These are phyloP conservation scores for Leptonema lineaticorne DNA, from an alignment of 1,140 invertebrate species.

Conservation along the genomic window DNA sequence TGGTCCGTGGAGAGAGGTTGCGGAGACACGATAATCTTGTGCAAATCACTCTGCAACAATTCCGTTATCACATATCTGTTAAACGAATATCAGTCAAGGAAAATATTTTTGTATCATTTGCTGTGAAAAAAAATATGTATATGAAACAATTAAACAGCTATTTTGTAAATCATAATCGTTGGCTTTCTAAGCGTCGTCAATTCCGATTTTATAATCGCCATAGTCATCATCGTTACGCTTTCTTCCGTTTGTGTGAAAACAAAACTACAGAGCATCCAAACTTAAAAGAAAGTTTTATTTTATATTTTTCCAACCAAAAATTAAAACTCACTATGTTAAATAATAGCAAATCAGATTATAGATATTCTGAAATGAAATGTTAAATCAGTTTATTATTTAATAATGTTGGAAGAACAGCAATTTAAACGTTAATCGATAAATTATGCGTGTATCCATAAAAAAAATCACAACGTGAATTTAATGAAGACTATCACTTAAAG, in stretches of 20 bases:
- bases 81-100: conserved; percentile 58
- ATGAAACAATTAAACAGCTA: neutral
- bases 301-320: too few species aligned
- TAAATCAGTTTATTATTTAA: too few species aligned
- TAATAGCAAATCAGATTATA: too few species aligned
- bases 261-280: neutral
- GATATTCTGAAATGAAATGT: too few species aligned
- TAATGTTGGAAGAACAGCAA: too few species aligned
- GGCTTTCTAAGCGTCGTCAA: neutral
- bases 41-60: conserved; percentile 97
- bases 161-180: neutral
- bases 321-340: too few species aligned
- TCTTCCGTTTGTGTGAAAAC: neutral
- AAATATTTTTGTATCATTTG: conserved; percentile 41
- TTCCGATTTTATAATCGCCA: neutral
- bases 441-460: too few species aligned
- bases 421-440: too few species aligned
- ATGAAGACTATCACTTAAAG: too few species aligned
- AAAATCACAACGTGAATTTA: too few species aligned
- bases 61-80: conserved; percentile 98
- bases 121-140: neutral
- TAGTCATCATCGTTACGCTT: neutral
- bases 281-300: neutral
- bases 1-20: conserved; percentile 98
- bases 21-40: conserved; percentile 99